These are phyloP conservation scores for Nudaria mundana DNA, from an alignment of 2,888 invertebrate genomes.

Conservation along the genomic window DNA sequence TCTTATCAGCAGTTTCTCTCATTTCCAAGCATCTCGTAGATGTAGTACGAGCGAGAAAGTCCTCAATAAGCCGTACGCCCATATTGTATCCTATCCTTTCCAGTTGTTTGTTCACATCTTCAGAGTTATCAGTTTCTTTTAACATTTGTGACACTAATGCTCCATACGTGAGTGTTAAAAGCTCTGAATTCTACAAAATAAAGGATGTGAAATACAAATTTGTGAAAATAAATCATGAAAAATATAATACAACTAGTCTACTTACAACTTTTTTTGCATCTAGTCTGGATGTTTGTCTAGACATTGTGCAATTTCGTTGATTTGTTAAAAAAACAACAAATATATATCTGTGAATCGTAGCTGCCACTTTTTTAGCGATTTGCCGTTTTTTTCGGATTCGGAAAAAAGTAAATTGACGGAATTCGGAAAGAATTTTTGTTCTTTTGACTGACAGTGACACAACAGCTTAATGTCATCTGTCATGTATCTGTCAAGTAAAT, in stretches of 20 bases:
- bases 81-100: slow-evolving; percentile 99
- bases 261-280: slow-evolving; percentile 90
- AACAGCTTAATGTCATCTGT: too few relatives aligned
- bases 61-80: slow-evolving; percentile 98
- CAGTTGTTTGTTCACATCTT: slow-evolving; percentile 98
- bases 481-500: too few relatives aligned
- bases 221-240: not conserved
- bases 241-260: slow-evolving; percentile 1
- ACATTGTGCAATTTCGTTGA: slow-evolving; percentile 70
- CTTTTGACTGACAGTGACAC: too few relatives aligned
- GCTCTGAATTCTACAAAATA: slow-evolving; percentile 92
- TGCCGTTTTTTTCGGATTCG: too few relatives aligned
- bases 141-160: slow-evolving; percentile 98
- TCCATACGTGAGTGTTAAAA: slow-evolving; percentile 98
- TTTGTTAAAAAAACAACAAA: too few relatives aligned
- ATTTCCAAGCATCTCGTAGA: slow-evolving; percentile 96
- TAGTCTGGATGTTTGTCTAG: slow-evolving; percentile 85
- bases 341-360: too few relatives aligned
- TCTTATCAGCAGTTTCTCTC: slow-evolving; percentile 97
- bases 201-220: not conserved
- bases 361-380: too few relatives aligned
- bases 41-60: slow-evolving; percentile 95
- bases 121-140: slow-evolving; percentile 97
- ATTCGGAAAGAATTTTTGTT: too few relatives aligned
- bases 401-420: too few relatives aligned